Evolutionary conservation across 2,797 vertebrate genomes (phyloP).

Genomic region (Gallinago nigripennis): DNA sequence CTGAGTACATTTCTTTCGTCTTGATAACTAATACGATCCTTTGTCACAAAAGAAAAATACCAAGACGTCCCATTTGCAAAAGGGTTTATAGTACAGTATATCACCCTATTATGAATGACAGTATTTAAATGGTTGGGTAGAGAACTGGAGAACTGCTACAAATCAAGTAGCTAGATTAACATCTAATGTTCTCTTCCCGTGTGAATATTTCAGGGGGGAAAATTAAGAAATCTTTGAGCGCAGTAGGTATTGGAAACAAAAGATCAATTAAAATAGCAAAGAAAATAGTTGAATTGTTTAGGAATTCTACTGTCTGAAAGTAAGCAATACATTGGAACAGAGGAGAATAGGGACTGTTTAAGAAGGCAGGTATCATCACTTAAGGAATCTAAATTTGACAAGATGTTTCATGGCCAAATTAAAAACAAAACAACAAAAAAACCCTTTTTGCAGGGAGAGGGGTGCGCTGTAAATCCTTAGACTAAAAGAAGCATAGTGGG

Average conservation of each 20-base stretch:
- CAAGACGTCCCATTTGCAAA: conserved; percentile 18
- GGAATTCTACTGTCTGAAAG: not conserved
- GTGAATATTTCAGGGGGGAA: not conserved
- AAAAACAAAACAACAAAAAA: not conserved
- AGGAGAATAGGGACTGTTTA: not conserved
- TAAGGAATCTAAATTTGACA: not conserved
- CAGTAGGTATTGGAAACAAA: not conserved
- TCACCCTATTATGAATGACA: conserved; percentile 70
- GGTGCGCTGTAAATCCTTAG: not conserved
- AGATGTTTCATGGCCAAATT: not conserved
- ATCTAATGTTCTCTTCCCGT: not conserved
- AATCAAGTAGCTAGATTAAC: conserved; percentile 61
- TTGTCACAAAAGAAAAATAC: conserved; percentile 65
- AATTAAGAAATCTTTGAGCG: not conserved
- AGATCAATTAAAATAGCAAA: conserved; percentile 1
- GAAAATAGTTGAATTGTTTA: not conserved
- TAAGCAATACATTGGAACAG: fast-evolving
- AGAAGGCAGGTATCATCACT: not conserved
- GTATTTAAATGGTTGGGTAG: conserved; percentile 71
- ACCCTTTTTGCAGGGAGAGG: not conserved
- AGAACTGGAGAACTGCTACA: conserved; percentile 59
- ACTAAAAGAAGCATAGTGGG: not conserved
- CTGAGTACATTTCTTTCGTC: not conserved
- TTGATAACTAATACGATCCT: conserved; percentile 12
- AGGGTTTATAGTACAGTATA: conserved; percentile 71